Evolutionary conservation across 92 coral and sea anemone species (phyloP).

Genomic region (Umimayanthus kanabou): DNA sequence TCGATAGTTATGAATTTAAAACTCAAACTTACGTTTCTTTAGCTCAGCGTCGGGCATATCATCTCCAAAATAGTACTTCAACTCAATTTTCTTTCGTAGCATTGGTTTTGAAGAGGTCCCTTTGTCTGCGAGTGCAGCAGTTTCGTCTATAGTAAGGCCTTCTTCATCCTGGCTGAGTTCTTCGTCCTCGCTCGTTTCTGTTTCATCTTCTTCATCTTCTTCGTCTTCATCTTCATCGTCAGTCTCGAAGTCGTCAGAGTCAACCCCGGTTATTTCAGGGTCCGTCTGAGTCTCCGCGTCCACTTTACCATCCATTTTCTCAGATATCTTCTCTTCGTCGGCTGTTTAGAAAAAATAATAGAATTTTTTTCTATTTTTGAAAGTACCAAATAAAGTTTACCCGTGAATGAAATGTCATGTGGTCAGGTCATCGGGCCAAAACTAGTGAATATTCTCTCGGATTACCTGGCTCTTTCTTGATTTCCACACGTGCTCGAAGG

Average conservation of each 20-base stretch:
- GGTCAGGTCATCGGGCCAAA: constrained; percentile 43
- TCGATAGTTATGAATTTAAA: constrained; percentile 39
- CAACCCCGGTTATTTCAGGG: constrained; percentile 90
- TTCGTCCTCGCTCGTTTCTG: constrained; percentile 81
- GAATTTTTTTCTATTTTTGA: constrained; percentile 7
- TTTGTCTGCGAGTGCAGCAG: constrained; percentile 46
- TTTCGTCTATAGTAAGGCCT: constrained; percentile 16
- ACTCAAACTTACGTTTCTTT: constrained; percentile 79
- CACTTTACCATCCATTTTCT: constrained; percentile 49
- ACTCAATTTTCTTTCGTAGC: constrained; percentile 90
- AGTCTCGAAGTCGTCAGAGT: constrained; percentile 89
- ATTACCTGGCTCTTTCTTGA: constrained; percentile 65
- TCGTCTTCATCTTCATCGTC: constrained; percentile 68
- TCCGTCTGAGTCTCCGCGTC: constrained; percentile 87
- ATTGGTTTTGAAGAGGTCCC: constrained; percentile 77
- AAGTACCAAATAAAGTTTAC: constrained; percentile 35
- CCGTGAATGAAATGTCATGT: constrained; percentile 33
- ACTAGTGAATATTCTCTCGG: constrained; percentile 32
- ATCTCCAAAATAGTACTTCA: constrained; percentile 95
- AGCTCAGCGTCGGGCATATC: constrained; percentile 96
- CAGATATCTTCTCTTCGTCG: constrained; percentile 47
- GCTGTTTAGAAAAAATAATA: constrained; percentile 47
- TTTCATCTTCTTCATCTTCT: constrained; percentile 75
- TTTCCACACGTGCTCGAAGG: constrained; percentile 59
- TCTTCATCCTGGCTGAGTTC: constrained; percentile 49